Evolutionary conservation across 2,888 invertebrate genomes (phyloP), one percentile per base, ranked within the genome.

Genomic region (Lepidochitona cinerea): DNA sequence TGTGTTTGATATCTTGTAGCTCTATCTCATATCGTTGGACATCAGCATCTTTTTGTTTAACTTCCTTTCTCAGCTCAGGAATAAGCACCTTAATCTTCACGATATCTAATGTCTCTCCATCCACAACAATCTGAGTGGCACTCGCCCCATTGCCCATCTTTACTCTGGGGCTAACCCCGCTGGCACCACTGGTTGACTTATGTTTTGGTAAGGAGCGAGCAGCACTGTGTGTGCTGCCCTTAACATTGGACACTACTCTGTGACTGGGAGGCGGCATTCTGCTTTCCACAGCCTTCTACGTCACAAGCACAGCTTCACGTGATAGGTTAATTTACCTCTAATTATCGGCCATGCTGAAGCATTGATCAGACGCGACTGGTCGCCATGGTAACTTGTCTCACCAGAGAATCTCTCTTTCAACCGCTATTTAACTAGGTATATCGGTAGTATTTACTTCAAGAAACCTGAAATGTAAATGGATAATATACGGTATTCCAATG

Each of bases 21-120:
- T 94, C 93, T 0, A 92, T 91, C 75, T 93, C 93, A 54, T 93
- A 88, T 18, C 89, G 87, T 71, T 91, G 91, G 73, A 92, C 91
- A 86, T 89, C 91, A 83, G 86, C 92, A 87, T 92, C 93, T 87
- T 92, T 87, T 23, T 92, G 92, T 36, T 90, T 88, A 41, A 92
- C 81, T 78, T 93, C 92, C 71, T 89, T 89, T 79, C 91, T 90
- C 68, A 93, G 85, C 78, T 91, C 91, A 2, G 91, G 90, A 59
- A 93, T 91, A 49, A 92, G 85, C 26, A 87, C 81, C 78, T 87
- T 88, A 70, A 88, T 80, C 76, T 85, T 88, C 14, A 80, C 81
- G 52, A 85, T 78, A 80, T 88, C 88, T 71, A 87, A 74, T 0
- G 84, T 80, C 76, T 88, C 89, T 1, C 88, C 88, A 52, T 88